Conservation (phyloP, 2,113 vertebrate species). For the Pelmatolapia mariae region DNA sequence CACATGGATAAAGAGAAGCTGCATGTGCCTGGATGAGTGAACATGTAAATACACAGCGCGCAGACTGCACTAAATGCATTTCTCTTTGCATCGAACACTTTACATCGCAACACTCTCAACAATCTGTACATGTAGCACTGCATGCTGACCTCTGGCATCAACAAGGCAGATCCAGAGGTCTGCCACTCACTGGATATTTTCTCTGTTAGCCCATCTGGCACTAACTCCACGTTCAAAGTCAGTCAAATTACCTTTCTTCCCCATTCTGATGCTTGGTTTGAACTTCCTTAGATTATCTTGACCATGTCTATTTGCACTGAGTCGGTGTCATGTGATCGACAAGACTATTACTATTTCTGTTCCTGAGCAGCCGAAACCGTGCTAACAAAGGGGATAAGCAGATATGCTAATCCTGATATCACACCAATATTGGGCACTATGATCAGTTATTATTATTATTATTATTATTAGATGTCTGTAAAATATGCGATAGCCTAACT, state of each 20-base stretch:
- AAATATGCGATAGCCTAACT: background rate
- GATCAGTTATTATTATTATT: background rate
- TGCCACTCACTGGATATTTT: background rate
- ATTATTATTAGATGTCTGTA: background rate
- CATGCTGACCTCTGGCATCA: background rate
- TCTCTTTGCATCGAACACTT: background rate
- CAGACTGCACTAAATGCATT: background rate
- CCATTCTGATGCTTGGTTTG: background rate
- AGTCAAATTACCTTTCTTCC: background rate
- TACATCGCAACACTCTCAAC: background rate
- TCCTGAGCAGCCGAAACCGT: background rate
- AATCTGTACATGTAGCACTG: background rate
- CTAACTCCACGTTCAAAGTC: background rate
- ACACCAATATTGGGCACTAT: background rate
- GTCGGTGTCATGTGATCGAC: background rate
- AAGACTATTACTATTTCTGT: background rate
- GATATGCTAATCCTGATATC: background rate
- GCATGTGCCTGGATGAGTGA: background rate
- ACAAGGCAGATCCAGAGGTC: background rate
- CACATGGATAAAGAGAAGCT: constrained; percentile 26
- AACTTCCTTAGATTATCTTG: background rate
- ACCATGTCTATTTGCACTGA: accelerated
- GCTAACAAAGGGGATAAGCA: background rate
- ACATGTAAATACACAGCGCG: background rate
- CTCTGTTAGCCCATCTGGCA: background rate